These are phyloP conservation scores for Araneus ventricosus DNA, from an alignment of 1,140 invertebrate genomes.

Conservation along the genomic window DNA sequence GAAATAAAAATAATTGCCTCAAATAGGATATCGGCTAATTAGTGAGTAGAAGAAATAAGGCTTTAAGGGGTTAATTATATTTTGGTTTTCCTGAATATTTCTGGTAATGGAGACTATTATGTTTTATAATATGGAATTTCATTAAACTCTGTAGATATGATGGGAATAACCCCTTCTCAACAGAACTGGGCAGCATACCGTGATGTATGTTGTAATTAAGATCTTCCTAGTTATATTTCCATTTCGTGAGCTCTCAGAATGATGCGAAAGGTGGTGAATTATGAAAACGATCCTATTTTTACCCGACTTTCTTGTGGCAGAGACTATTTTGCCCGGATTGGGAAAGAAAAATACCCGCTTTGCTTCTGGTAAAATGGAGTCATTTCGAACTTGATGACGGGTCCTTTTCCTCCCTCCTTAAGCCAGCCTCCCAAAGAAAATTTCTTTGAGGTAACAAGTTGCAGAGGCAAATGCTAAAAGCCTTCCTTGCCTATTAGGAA, in stretches of 20 bases:
- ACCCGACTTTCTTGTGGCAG: not conserved
- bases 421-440: not conserved
- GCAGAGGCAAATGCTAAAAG: conserved; percentile 40
- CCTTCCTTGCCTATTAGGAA: conserved; percentile 49
- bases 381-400: conserved; percentile 43
- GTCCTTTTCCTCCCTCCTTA: not conserved
- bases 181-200: too few species aligned
- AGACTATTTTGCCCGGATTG: not conserved
- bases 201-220: not conserved
- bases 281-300: not conserved
- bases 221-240: not conserved
- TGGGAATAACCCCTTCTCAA: too few species aligned
- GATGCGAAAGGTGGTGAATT: not conserved
- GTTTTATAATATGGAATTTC: too few species aligned
- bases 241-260: too few species aligned
- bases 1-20: too few species aligned
- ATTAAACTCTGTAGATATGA: too few species aligned
- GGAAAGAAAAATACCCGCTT: not conserved
- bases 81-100: too few species aligned
- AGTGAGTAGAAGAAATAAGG: too few species aligned
- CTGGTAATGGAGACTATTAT: too few species aligned
- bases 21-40: too few species aligned
- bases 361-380: conserved; percentile 47
- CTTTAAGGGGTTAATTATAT: too few species aligned
- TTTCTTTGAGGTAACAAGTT: conserved; percentile 65